Evolutionary conservation across 2,113 vertebrate genomes (phyloP), one percentile per base, ranked within the genome.

Genomic region (Epinephelus moara): DNA sequence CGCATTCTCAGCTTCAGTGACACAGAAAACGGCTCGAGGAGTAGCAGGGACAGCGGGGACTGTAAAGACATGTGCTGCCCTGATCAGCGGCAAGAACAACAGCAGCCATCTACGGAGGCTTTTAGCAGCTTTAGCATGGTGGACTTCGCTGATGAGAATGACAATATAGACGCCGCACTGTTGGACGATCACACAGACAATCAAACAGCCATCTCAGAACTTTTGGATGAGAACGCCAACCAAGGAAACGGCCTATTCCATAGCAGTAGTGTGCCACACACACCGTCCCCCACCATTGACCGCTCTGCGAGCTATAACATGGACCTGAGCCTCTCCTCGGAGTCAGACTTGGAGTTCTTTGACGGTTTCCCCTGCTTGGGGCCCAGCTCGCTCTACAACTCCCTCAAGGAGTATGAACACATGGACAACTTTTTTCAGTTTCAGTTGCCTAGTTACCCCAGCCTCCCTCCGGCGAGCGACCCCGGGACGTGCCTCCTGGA

Each of bases 161-260:
- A 94, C 84, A 93, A 95, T 12, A 81, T 92, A 81, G 1, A 95
- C 81, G 86, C 94, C 92, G 88, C 94, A 74, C 45, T 85, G 75
- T 70, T 89, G 84, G 94, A 89, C 37, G 91, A 89, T 61, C 88
- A 82, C 70, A 87, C 73, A 2, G 92, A 96, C 6, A 91, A 95
- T 92, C 95, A 94, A 71, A 85, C 93, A 21, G 93, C 96, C 85
- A 93, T 97, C 53, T 95, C 96, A 0, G 96, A 97, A 87, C 95
- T 97, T 87, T 94, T 99, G 82, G 98, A 99, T 0, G 97, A 99
- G 83, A 99, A 98, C 0, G 97, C 98, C 90, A 99, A 99, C 92
- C 96, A 98, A 85, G 98, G 95, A 0, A 92, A 96, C 0, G 89
- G 92, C n/a, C 93, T 97, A 6, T 96, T 98, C 85, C 94, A 97